A percentile compares a stretch with the other conserved stretches of the same genome.
phyloP scores from a whole-genome alignment of 2,888 invertebrate genomes.

The Eupithecia exiguata region DNA sequence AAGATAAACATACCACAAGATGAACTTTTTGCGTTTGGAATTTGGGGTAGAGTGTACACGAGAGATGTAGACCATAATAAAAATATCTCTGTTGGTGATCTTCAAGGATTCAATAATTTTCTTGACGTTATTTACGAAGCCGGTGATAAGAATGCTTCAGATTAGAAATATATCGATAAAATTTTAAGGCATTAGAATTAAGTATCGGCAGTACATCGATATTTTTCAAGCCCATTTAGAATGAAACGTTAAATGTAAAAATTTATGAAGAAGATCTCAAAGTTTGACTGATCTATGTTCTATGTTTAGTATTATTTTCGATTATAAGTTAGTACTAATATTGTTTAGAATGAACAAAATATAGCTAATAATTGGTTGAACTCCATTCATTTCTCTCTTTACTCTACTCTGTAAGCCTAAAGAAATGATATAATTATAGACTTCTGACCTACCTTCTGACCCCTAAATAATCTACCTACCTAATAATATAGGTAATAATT shows the following conservation, averaged over 20 bases:
- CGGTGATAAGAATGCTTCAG: slow-evolving; percentile 24
- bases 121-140: slow-evolving; percentile 61
- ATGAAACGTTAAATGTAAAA: not conserved
- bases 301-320: not conserved
- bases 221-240: not conserved
- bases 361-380: not conserved
- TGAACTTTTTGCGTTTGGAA: slow-evolving; percentile 75
- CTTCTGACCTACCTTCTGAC: not conserved
- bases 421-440: not conserved
- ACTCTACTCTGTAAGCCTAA: too few species aligned
- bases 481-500: too few species aligned
- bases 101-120: slow-evolving; percentile 55
- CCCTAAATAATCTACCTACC: too few species aligned
- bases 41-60: slow-evolving; percentile 75
- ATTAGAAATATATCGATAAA: not conserved
- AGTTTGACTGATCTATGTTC: too few species aligned
- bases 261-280: not conserved
- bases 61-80: slow-evolving; percentile 72
- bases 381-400: not conserved
- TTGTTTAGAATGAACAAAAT: slow-evolving; percentile 1
- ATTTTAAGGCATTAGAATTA: not conserved
- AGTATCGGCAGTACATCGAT: too few species aligned
- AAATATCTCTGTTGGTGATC: slow-evolving; percentile 56
- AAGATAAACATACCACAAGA: slow-evolving; percentile 67
- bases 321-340: not conserved